phyloP scores from a whole-genome alignment of 1,140 invertebrate species.

The Drosophila obscura region DNA sequence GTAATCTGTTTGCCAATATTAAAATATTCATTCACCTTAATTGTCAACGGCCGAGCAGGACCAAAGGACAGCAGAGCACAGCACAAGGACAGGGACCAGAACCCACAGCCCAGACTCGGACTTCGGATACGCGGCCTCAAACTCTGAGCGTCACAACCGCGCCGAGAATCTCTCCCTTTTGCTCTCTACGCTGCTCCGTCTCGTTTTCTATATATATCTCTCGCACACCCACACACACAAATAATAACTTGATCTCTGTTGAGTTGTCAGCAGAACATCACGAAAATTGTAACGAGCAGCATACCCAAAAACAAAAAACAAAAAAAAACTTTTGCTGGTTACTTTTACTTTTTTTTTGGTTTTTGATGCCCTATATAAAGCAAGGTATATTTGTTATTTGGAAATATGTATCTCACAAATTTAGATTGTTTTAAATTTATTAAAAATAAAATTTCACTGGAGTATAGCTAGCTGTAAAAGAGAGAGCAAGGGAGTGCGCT shows the following conservation, averaged over 20 bases:
- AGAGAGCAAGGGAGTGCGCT: no score
- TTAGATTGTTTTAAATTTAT: no score
- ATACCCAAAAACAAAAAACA: conserved; percentile 34
- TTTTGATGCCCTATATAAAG: conserved; percentile 5
- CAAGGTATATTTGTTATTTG: neutral
- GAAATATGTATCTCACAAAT: no score
- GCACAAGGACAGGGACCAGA: no score
- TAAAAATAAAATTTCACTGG: no score
- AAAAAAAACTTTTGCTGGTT: no score
- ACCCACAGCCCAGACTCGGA: neutral
- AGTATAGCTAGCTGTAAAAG: no score
- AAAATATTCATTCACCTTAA: conserved; percentile 82
- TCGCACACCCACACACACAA: conserved; percentile 36
- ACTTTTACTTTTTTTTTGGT: conserved; percentile 26
- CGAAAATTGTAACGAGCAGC: conserved; percentile 76
- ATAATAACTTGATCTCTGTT: conserved; percentile 81
- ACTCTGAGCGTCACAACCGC: conserved; percentile 54
- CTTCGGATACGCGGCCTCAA: conserved; percentile 21
- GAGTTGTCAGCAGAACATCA: conserved; percentile 81
- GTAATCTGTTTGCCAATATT: conserved; percentile 82
- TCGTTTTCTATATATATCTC: conserved; percentile 18
- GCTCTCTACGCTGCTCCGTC: conserved; percentile 27
- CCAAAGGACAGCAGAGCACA: no score
- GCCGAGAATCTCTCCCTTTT: conserved; percentile 60
- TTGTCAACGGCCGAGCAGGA: conserved; percentile 66